A percentile compares a stretch with the other conserved stretches of the same genome.
These are phyloP conservation scores for Phorcus lineatus DNA, from an alignment of 2,888 invertebrate species.

Conservation along the genomic window DNA sequence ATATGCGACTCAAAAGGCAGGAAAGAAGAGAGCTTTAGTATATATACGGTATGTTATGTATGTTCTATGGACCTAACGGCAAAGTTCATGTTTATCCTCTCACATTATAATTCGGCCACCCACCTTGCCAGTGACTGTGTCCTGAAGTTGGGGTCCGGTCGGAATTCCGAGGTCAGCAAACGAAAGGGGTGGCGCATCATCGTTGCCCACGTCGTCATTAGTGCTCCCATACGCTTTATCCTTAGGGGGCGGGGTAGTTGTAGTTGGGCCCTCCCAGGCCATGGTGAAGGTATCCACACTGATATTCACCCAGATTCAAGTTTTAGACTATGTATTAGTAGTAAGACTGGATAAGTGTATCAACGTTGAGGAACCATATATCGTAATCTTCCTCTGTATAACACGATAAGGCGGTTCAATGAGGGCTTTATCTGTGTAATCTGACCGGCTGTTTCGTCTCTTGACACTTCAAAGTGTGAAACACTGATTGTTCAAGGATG, in stretches of 20 bases:
- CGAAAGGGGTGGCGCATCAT: constrained; percentile 40
- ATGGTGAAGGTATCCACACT: background rate
- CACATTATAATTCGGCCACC: background rate
- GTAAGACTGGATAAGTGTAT: background rate
- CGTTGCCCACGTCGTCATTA: constrained; percentile 22
- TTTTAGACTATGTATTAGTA: no score
- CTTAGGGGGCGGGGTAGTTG: background rate
- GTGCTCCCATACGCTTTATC: constrained; percentile 10
- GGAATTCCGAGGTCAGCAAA: constrained; percentile 60
- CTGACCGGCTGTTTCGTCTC: background rate
- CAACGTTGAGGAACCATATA: background rate
- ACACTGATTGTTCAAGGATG: no score
- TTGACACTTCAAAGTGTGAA: no score
- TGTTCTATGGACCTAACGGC: no score
- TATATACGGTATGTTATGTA: no score
- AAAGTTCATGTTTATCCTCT: no score
- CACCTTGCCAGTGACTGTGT: constrained; percentile 52
- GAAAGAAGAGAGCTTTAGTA: no score
- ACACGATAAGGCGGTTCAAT: background rate
- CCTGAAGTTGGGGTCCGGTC: constrained; percentile 42
- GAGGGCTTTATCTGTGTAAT: background rate
- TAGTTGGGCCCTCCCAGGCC: background rate
- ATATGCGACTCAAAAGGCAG: no score
- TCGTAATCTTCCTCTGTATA: background rate
- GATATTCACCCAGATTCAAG: background rate